Evolutionary conservation across 2,888 invertebrate genomes (phyloP), one percentile per base, ranked within the genome.

Genomic region (Odontomyia ornata): DNA sequence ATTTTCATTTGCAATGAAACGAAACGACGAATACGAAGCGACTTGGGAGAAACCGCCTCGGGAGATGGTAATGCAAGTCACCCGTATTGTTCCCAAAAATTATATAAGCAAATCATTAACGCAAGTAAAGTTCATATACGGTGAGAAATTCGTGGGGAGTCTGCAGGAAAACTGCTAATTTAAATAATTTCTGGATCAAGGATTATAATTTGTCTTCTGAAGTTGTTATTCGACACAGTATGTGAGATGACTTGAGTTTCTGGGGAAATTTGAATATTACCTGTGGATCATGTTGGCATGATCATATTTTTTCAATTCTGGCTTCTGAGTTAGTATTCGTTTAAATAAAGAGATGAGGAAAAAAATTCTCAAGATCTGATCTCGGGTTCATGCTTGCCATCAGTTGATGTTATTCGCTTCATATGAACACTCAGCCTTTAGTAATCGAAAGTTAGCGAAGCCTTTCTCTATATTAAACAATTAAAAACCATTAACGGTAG

Each of bases 161-260:
- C 73, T 57, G 30, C 36, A 21, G 52, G 15, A 47, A 67, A 64
- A 52, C 47, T 52, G 64, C 77, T 78, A 36, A 78, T 78, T 78
- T 78, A 52, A 76, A 78, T 78, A 78, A 64, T 78, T 78, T 78
- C 75, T 78, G 71, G 76, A 78, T 75, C 78, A 78, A 28, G 71
- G 25, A 78, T 72, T 76, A 69, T 36, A 65, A 65, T 65, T 65
- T 65, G 65, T 36, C 13, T 36, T 65, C 11, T 15, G 36, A 36
- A 65, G 36, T 60, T 60, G 57, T 60, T 60, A 4, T 60, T 60
- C 23, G 23, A 3, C 4, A 13, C 52, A n/a, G 52, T 18, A 18
- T 52, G 52, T 52, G 52, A 52, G 52, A 52, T 4, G 15, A 52
- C 52, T 52, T 52, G 15, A 4, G 15, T 18, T 18, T 9, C 5